phyloP scores from a whole-genome alignment of 2,888 invertebrate species.

The Leptarthrus brevirostris region DNA sequence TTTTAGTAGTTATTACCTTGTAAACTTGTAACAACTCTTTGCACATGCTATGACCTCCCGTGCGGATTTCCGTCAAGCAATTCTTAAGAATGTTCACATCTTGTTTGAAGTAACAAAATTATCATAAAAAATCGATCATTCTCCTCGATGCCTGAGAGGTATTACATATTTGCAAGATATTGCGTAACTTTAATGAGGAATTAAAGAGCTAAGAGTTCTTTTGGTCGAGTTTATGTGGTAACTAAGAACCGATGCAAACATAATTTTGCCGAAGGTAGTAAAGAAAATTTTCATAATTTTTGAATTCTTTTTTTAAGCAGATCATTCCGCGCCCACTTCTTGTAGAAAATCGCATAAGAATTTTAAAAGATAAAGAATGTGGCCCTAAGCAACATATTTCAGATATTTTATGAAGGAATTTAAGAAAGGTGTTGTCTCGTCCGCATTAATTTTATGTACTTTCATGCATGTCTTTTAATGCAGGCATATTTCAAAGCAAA shows the following conservation, averaged over 20 bases:
- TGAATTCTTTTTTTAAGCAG: background rate
- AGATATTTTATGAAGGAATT: background rate
- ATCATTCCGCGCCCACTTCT: background rate
- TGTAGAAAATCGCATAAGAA: background rate
- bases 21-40: background rate
- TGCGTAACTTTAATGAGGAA: slow-evolving; percentile 29
- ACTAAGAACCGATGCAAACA: background rate
- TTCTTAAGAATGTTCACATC: slow-evolving; percentile 36
- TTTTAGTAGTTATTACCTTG: background rate
- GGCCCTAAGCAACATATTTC: background rate
- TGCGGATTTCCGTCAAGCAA: slow-evolving; percentile 12
- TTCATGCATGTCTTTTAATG: too few species aligned
- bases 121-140: slow-evolving; percentile 43
- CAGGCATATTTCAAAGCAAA: too few species aligned
- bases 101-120: slow-evolving; percentile 26
- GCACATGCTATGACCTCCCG: slow-evolving; percentile 6
- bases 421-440: background rate
- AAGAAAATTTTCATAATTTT: background rate
- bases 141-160: slow-evolving; percentile 21
- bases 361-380: background rate
- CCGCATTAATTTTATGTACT: too few species aligned
- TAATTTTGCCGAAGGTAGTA: slow-evolving; percentile 33
- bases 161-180: slow-evolving; percentile 20
- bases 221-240: slow-evolving; percentile 2
- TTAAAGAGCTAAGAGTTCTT: background rate